Conservation (phyloP, 2,113 vertebrate species). For the Malurus melanocephalus region DNA sequence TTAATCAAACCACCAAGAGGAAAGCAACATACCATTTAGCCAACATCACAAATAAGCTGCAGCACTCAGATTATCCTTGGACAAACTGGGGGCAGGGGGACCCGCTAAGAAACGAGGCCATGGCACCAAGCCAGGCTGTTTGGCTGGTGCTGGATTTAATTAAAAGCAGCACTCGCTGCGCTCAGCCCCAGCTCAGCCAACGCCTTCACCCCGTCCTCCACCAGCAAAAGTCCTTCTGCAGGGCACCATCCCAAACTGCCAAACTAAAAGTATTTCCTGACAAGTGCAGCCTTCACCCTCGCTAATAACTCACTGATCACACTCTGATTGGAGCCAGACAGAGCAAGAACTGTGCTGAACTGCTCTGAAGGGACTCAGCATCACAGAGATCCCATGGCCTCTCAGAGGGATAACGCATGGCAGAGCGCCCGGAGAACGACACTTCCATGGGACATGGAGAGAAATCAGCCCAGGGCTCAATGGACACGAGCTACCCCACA, state of each 20-base stretch:
- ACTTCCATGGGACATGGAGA: not conserved
- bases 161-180: not conserved
- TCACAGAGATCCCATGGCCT: not conserved
- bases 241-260: not conserved
- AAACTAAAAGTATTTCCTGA: not conserved
- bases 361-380: not conserved
- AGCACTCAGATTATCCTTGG: not conserved
- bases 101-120: not conserved
- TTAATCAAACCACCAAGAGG: not conserved
- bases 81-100: not conserved
- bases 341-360: not conserved
- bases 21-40: not conserved
- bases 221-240: not conserved
- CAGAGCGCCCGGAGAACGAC: not conserved
- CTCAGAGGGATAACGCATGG: too few species aligned
- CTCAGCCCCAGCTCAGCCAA: not conserved
- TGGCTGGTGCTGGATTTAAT: constrained; percentile 26
- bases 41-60: not conserved
- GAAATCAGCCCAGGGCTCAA: not conserved
- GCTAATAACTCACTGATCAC: not conserved
- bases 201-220: not conserved
- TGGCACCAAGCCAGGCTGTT: not conserved
- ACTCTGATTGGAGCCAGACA: not conserved
- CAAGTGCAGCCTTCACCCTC: not conserved
- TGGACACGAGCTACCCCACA: not conserved